A percentile compares a stretch with the other conserved stretches of the same genome.
phyloP scores from a whole-genome alignment of 1,140 invertebrate genomes.

The Ooceraea biroi region DNA sequence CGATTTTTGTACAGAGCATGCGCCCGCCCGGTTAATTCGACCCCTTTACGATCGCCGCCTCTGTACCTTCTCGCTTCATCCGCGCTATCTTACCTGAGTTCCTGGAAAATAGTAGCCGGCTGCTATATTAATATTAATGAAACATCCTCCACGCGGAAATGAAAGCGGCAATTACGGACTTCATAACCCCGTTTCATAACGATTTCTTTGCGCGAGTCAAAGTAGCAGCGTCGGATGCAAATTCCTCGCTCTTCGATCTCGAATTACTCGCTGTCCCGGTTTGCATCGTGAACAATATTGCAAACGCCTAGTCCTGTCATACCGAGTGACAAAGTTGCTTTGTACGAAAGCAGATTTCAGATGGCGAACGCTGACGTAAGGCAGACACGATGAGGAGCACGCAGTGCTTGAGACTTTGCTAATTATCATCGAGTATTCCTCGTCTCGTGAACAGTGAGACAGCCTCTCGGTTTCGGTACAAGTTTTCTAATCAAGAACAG shows the following conservation, averaged over 20 bases:
- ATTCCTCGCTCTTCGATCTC: neutral
- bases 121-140: slow-evolving; percentile 63
- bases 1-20: slow-evolving; percentile 30
- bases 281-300: slow-evolving; percentile 32
- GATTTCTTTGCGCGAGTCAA: neutral
- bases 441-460: neutral
- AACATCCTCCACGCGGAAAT: slow-evolving; percentile 32
- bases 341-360: too few relatives aligned
- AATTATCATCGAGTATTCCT: slow-evolving; percentile 40
- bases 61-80: neutral
- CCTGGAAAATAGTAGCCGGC: neutral
- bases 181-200: neutral
- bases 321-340: too few relatives aligned
- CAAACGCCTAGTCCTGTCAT: neutral
- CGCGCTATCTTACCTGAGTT: neutral
- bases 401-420: slow-evolving; percentile 14
- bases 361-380: too few relatives aligned
- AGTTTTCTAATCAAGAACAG: slow-evolving; percentile 40
- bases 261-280: neutral
- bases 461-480: neutral
- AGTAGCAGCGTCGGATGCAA: neutral
- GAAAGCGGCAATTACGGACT: slow-evolving; percentile 36
- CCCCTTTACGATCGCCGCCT: neutral
- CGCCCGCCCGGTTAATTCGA: slow-evolving; percentile 29
- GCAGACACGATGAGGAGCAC: too few relatives aligned